Conservation (phyloP, 2,888 invertebrate species). For the Sipha maydis region DNA sequence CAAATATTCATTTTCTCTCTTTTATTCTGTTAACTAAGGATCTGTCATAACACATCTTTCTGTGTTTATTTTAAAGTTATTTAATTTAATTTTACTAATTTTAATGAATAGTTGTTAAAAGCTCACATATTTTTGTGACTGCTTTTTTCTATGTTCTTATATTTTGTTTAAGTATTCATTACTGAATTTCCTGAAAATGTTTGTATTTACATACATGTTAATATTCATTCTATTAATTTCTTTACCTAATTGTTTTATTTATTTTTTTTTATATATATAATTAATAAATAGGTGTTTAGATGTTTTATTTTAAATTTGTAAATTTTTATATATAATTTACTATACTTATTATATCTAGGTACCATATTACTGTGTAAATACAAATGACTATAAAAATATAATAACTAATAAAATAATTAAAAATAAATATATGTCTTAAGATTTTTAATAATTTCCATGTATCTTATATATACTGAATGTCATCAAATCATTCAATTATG, state of each 20-base stretch:
- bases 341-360: conserved; percentile 43
- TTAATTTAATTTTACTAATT: conserved; percentile 16
- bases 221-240: conserved; percentile 5
- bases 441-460: conserved; percentile 22
- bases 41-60: not conserved
- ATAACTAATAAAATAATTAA: conserved; percentile 47
- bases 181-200: conserved; percentile 16
- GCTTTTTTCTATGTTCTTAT: conserved; percentile 1
- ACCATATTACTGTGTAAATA: conserved; percentile 47
- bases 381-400: conserved; percentile 26
- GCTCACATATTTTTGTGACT: not conserved
- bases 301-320: conserved; percentile 40
- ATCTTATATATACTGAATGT: conserved; percentile 4
- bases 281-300: conserved; percentile 38
- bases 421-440: not conserved
- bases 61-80: conserved; percentile 3
- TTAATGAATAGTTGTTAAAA: conserved; percentile 20
- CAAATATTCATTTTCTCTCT: conserved; percentile 30
- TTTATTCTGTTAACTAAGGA: conserved; percentile 19
- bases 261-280: conserved; percentile 8
- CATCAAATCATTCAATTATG: conserved; percentile 21
- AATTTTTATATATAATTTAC: conserved; percentile 54
- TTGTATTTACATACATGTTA: not conserved
- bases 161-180: conserved; percentile 15
- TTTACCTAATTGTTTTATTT: not conserved